Base-by-base conservation (phyloP, 2,888 invertebrate species). In the Andrena fulva region DNA sequence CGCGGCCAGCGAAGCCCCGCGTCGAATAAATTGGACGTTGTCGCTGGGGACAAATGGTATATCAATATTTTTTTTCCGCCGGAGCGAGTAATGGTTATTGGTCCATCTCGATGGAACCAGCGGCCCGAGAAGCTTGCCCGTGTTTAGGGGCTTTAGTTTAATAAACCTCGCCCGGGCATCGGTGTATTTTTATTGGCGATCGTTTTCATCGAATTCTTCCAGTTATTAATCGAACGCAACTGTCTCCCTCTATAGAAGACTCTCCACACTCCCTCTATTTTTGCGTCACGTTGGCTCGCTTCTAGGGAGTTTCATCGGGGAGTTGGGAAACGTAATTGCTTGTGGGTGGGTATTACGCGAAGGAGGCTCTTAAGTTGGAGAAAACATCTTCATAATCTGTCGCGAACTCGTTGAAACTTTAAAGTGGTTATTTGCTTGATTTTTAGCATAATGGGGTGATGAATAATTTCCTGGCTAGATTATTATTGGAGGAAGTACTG, bases 11-110 rank as follows among this genome's bases (percentile, higher is more conserved):
- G 35, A 20, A 73, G 42, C 29, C 29, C 16, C 20, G 72, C 31
- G 29, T 52, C 24, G n/a, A 29, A 62, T 70, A 63, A 54, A 76
- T 54, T 35, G 76, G 54, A 35, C 60, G 48, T 52, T 42, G 29
- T 62, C 33, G 29, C 8, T 52, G 35, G 27, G 33, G 52, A 76
- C 62, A 42, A 69, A 69, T 62, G 33, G 62, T 27, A 52, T 35
- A 62, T 62, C 62, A 52, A 33, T 75, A 27, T 60, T 67, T 74
- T 50, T 60, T 33, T n/a, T 7, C 24, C 5, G 12, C 24, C 27
- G 7, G 4, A 63, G 52, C 50, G 54, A 66, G 20, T 56, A 42
- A 66, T 24, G 64, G 63, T 35, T 63, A 33, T 33, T 35, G 63
- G 72, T 54, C 33, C 20, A 33, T 56, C 16, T 48, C 35, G 35